A percentile compares a stretch with the other conserved stretches of the same genome.
phyloP scores from a whole-genome alignment of 1,140 invertebrate genomes.

The Drosophila pachea region DNA sequence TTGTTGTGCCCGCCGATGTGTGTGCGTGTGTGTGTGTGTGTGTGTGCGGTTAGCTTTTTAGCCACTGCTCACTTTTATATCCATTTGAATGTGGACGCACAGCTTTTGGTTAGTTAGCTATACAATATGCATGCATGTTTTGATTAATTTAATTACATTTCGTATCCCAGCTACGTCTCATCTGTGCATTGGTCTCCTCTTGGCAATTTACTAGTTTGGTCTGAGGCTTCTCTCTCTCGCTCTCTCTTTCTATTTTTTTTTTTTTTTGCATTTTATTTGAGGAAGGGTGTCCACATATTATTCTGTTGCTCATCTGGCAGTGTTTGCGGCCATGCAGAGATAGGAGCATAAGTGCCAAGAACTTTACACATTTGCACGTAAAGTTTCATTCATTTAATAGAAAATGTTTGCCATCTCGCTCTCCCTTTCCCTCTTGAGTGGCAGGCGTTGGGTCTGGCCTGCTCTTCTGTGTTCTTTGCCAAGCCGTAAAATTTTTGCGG shows the following conservation, averaged over 20 bases:
- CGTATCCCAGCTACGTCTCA: slow-evolving; percentile 8
- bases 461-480: slow-evolving; percentile 6
- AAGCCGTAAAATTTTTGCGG: slow-evolving; percentile 58
- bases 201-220: neutral
- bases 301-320: neutral
- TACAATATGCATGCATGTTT: slow-evolving; percentile 61
- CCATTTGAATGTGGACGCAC: slow-evolving; percentile 34
- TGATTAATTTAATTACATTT: slow-evolving; percentile 72
- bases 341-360: slow-evolving; percentile 20
- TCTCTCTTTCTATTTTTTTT: no score
- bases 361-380: slow-evolving; percentile 43
- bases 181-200: slow-evolving; percentile 1
- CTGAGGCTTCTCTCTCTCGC: neutral
- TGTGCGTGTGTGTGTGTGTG: no score
- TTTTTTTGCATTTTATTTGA: neutral
- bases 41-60: slow-evolving; percentile 33
- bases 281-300: neutral
- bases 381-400: slow-evolving; percentile 35
- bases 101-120: slow-evolving; percentile 44
- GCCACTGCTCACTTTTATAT: slow-evolving; percentile 40
- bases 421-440: neutral
- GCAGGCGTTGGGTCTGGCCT: neutral
- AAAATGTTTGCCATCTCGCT: slow-evolving; percentile 20
- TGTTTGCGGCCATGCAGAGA: neutral
- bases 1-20: slow-evolving; percentile 23